A percentile compares a stretch with the other conserved stretches of the same genome.
phyloP scores from a whole-genome alignment of 2,113 vertebrate species.

The Nothoprocta pentlandii region DNA sequence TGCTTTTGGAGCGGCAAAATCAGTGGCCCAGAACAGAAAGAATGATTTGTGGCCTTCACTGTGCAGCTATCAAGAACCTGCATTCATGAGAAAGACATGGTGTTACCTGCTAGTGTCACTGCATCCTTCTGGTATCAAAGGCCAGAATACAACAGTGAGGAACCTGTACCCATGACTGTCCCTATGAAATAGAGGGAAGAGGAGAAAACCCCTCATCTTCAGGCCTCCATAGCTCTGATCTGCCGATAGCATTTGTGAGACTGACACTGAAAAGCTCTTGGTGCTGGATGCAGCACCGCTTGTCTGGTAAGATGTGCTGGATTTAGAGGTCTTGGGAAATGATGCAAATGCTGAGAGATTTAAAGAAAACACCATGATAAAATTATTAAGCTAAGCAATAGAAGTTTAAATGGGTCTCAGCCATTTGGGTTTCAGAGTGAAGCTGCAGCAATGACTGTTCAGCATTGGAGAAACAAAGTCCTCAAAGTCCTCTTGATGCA shows the following conservation, averaged over 20 bases:
- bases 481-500: neutral
- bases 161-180: neutral
- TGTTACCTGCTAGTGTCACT: slow-evolving; percentile 10
- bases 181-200: neutral
- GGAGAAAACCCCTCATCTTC: neutral
- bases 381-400: neutral
- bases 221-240: neutral
- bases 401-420: neutral
- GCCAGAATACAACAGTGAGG: neutral
- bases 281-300: neutral
- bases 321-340: neutral
- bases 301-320: neutral
- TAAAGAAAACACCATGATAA: neutral
- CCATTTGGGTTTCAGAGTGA: neutral
- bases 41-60: slow-evolving; percentile 21
- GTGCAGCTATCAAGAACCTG: neutral
- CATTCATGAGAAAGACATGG: neutral
- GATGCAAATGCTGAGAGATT: neutral
- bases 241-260: neutral
- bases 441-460: neutral
- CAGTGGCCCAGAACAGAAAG: neutral
- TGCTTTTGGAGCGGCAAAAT: slow-evolving; percentile 3
- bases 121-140: slow-evolving; percentile 5
- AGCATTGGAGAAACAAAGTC: neutral
- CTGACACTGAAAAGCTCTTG: neutral